These are phyloP conservation scores for Fabriciana adippe DNA, from an alignment of 2,888 invertebrate genomes.

Conservation along the genomic window DNA sequence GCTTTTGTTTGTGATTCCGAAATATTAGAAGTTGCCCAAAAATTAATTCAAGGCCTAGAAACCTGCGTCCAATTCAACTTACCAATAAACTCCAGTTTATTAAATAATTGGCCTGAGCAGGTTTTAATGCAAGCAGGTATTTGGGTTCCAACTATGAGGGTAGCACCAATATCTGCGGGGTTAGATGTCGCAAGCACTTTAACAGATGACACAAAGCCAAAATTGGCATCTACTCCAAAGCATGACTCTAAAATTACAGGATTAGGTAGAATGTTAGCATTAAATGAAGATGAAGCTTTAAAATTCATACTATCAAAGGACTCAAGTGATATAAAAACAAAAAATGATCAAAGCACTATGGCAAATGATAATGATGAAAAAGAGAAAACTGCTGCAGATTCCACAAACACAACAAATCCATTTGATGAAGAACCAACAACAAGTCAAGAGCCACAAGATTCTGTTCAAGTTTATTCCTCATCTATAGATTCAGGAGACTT, in stretches of 20 bases:
- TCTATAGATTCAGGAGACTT: slow-evolving; percentile 65
- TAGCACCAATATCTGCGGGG: slow-evolving; percentile 88
- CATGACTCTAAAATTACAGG: slow-evolving; percentile 62
- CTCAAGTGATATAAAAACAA: slow-evolving; percentile 53
- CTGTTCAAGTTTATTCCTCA: slow-evolving; percentile 56
- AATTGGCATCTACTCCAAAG: slow-evolving; percentile 63
- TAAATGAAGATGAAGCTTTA: slow-evolving; percentile 88
- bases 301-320: slow-evolving; percentile 85
- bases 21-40: slow-evolving; percentile 88
- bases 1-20: slow-evolving; percentile 93
- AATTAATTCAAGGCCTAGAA: slow-evolving; percentile 89
- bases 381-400: slow-evolving; percentile 41
- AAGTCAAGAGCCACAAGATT: slow-evolving; percentile 54
- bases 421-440: slow-evolving; percentile 60
- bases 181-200: slow-evolving; percentile 88
- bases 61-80: slow-evolving; percentile 87
- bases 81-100: slow-evolving; percentile 91
- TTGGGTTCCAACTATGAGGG: slow-evolving; percentile 90
- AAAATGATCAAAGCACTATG: slow-evolving; percentile 30
- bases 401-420: slow-evolving; percentile 38
- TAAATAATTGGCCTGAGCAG: slow-evolving; percentile 94
- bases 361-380: slow-evolving; percentile 38
- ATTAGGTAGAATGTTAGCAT: slow-evolving; percentile 74
- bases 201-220: slow-evolving; percentile 75
- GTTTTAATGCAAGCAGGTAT: slow-evolving; percentile 92